Base-by-base conservation (phyloP, 2,888 invertebrate species). In the Mythimna impura region DNA sequence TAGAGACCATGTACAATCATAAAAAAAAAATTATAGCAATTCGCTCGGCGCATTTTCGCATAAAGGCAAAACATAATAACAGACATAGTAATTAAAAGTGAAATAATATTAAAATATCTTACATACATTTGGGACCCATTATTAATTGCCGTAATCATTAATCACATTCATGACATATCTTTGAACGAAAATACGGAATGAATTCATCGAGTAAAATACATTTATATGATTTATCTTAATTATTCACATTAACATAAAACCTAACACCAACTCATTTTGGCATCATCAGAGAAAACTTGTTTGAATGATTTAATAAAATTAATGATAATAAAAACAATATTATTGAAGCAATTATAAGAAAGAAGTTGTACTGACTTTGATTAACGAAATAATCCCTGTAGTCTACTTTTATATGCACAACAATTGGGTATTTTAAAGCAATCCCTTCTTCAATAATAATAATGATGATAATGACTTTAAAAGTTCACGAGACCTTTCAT, bases 1-100 rank as follows among this genome's bases (percentile, higher is more conserved):
- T 74, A 60, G 8, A 66, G 50, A 73, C 20, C 52, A 43, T 36
- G 17, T 34, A 34, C 22, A 34, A 52, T 66, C 30, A 75, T 54
- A 40, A 61, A 67, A 67, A 0, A 17, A 55, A 61, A 67, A 74
- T 67, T 55, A 36, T 61, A 70, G 57, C 36, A 61, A 70, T 76
- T 80, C 81, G 80, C 80, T 65, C 34, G 6, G 76, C 36, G 25
- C 40, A 52, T 69, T 61, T 72, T 80, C 76, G 76, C 71, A 71
- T 68, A 66, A 66, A 69, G 36, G 55, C 71, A 72, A 66, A 64
- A 69, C 64, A 71, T 30, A 43, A 10, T 34, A 25, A 54, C 60
- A 22, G 14, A 52, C 54, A 34, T 43, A 14, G 12, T 43, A 54
- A 68, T 52, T 50, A 60, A 60, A 58, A 58, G 1, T 40, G 12